Percentiles rank a stretch among this genome's conserved stretches.
These are phyloP conservation scores for Eupithecia subfuscata DNA, from an alignment of 2,888 invertebrate genomes.

Conservation along the genomic window DNA sequence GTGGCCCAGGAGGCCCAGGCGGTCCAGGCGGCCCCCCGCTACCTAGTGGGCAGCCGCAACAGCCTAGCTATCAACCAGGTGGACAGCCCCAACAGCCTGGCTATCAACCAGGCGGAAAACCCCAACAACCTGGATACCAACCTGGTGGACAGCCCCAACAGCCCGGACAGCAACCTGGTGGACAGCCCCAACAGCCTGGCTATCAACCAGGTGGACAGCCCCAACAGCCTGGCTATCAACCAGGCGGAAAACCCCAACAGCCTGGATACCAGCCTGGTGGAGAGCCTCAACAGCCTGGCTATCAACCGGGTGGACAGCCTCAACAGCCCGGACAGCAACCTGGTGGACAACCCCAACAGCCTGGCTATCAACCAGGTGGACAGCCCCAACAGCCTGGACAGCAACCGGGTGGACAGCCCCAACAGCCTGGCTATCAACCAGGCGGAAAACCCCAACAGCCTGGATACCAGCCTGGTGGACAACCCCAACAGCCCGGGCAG, in stretches of 20 bases:
- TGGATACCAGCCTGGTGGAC: constrained; percentile 41
- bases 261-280: constrained; percentile 44
- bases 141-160: neutral
- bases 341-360: constrained; percentile 33
- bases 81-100: constrained; percentile 32
- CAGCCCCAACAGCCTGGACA: constrained; percentile 46
- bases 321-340: constrained; percentile 36
- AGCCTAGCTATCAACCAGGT: constrained; percentile 55
- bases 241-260: constrained; percentile 13
- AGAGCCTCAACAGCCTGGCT: constrained; percentile 48
- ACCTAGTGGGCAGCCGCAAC: constrained; percentile 43
- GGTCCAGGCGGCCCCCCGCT: constrained; percentile 20
- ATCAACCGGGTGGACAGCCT: constrained; percentile 34
- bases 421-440: constrained; percentile 18
- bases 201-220: constrained; percentile 26
- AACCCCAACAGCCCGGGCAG: constrained; percentile 37
- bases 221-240: constrained; percentile 51
- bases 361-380: constrained; percentile 32
- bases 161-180: constrained; percentile 43
- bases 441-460: constrained; percentile 37
- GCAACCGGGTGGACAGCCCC: constrained; percentile 44
- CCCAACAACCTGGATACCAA: constrained; percentile 26
- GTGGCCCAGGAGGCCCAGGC: constrained; percentile 43
- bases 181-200: constrained; percentile 37
- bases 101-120: constrained; percentile 18